Evolutionary conservation across 2,797 vertebrate genomes (phyloP).

Genomic region (Chromis chromis): DNA sequence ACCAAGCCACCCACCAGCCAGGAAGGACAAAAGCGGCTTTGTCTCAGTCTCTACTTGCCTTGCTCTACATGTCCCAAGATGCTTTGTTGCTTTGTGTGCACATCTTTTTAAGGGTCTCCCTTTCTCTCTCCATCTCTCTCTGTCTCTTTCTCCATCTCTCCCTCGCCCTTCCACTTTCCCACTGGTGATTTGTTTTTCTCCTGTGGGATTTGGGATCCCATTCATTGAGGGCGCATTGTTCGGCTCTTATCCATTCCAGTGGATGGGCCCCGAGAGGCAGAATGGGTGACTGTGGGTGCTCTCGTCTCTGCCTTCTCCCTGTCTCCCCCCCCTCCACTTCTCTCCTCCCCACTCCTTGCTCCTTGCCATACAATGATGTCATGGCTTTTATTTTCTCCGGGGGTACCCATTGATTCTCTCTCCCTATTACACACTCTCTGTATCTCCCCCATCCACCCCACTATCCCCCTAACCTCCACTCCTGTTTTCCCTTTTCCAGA

Average conservation of each 20-base stretch:
- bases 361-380: conserved; percentile 83
- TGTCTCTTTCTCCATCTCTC: conserved; percentile 60
- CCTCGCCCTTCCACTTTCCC: conserved; percentile 70
- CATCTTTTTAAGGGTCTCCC: conserved; percentile 78
- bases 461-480: conserved; percentile 52
- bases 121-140: conserved; percentile 65
- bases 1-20: conserved; percentile 78
- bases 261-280: conserved; percentile 78
- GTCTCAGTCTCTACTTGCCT: conserved; percentile 78
- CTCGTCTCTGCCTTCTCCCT: conserved; percentile 31
- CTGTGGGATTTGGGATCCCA: conserved; percentile 82
- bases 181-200: conserved; percentile 81
- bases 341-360: conserved; percentile 62
- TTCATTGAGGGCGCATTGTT: conserved; percentile 80
- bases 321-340: conserved; percentile 48
- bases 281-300: conserved; percentile 76
- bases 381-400: conserved; percentile 78
- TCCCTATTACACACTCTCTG: conserved; percentile 73
- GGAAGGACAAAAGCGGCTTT: conserved; percentile 79
- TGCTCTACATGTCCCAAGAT: conserved; percentile 81
- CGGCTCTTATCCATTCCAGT: conserved; percentile 80
- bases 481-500: conserved; percentile 70
- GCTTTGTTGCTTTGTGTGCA: conserved; percentile 81
- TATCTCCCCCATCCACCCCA: conserved; percentile 63
- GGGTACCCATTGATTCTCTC: conserved; percentile 78